Base-by-base conservation (phyloP, 1,140 invertebrate species). In the Neocloeon triangulifer region DNA sequence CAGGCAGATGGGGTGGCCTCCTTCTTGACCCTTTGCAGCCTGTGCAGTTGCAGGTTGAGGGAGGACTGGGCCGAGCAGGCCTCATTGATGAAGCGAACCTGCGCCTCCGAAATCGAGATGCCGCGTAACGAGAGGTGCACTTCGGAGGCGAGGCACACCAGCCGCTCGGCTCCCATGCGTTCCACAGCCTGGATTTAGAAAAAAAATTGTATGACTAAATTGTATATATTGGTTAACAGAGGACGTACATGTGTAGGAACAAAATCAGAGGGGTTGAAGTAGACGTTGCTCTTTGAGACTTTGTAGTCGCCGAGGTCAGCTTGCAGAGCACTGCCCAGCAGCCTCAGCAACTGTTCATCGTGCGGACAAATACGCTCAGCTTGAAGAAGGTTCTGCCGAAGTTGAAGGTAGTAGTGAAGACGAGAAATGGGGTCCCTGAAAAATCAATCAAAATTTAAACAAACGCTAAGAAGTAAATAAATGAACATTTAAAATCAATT, bases 381-480 rank as follows among this genome's bases (percentile, higher is more conserved):
- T 35, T 30, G 36, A 15, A 63, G 43, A 15, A 89, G 72, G 56
- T 96, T 95, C 48, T 86, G 71, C 21, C 80, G 72, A 45, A 96
- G 56, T 58, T 95, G 89, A 39, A 89, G 64, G 53, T 89, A 95
- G 52, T 95, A 95, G 47, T 91, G 73, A 45, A 85, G 78, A 15
- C 81, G 61, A 6, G 85, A 84, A 34, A 78, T 69, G 44, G 85
- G 79, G 60, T 94, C 84, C 53, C 74, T 77, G 48, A 27, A 53
- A 55, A 37, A 42, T 3, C n/a, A n/a, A n/a, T n/a, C n/a, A n/a
- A n/a, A n/a, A 18, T 25, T 14, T 22, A 39, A 38, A 12, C 18
- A 36, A 27, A 29, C 25, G n/a, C n/a, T n/a, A n/a, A n/a, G n/a
- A n/a, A n/a, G n/a, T n/a, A n/a, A n/a, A n/a, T n/a, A n/a, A n/a